A percentile compares a stretch with the other conserved stretches of the same genome.
These are phyloP conservation scores for Trypoxylus dichotomus DNA, from an alignment of 1,140 invertebrate genomes.

Conservation along the genomic window DNA sequence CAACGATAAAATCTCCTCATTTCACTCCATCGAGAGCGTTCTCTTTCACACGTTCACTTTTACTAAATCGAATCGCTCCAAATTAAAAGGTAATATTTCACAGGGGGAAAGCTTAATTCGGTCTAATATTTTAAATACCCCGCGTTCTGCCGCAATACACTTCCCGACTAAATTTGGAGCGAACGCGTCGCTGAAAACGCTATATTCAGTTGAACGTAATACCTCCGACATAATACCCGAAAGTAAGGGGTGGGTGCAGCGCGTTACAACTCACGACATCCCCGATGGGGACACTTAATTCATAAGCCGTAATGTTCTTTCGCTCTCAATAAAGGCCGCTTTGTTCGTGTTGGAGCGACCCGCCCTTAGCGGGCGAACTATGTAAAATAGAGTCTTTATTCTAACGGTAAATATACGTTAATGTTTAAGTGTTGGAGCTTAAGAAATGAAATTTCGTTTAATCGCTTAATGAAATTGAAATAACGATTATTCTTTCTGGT, in stretches of 20 bases:
- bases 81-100: conserved; percentile 15
- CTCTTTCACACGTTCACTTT: neutral
- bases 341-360: neutral
- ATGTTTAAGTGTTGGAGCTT: neutral
- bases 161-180: neutral
- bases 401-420: neutral
- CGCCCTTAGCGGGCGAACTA: neutral
- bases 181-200: neutral
- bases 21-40: neutral
- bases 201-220: neutral
- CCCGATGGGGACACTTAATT: conserved; percentile 8
- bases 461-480: neutral
- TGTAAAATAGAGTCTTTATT: too few relatives aligned
- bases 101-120: neutral
- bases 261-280: neutral
- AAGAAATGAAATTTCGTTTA: neutral
- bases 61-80: neutral
- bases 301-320: conserved; percentile 18
- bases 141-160: neutral
- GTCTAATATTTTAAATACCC: conserved; percentile 1
- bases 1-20: neutral
- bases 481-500: neutral
- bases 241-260: neutral
- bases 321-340: conserved; percentile 10
- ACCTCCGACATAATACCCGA: neutral